Base-by-base conservation (phyloP, 1,140 invertebrate species). In the Trichogramma pretiosum region DNA sequence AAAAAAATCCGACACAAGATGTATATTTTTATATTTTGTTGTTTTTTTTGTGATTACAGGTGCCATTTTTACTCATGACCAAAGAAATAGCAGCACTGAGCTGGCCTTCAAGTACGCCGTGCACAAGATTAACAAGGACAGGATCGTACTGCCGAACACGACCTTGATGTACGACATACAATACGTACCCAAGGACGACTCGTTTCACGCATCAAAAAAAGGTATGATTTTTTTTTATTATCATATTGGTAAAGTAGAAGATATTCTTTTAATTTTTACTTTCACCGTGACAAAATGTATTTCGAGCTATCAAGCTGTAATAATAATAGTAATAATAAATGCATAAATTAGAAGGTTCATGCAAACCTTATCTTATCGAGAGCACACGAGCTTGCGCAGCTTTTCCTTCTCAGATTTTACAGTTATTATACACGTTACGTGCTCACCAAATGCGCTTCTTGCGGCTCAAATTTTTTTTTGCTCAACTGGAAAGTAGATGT, bases 81-180 rank as follows among this genome's bases (percentile, higher is more conserved):
- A 81, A 66, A 76, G 74, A 59, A 78, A 79, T 63, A 78, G 77
- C 52, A 73, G 74, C 53, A 74, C 74, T 9, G 80, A 82, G 62
- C 61, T 80, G 56, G 79, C 81, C 40, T 84, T 83, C 67, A 81
- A 81, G 56, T 83, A 82, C 64, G 80, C 81, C 14, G 77, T 83
- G 8, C 74, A 81, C 61, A 74, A 74, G 48, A 79, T 84, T 50
- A 84, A 84, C 65, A 76, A 76, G 43, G 78, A 82, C 56, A 74
- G 72, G 55, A 70, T 72, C 48, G 64, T 83, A 21, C 62, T 84
- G 56, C 77, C 80, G 23, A 78, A 81, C 56, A 80, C 79, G 13
- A 80, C 77, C 14, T 66, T 84, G 34, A 68, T 77, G 28, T 80
- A 80, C 54, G 80, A 83, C 54, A 80, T 83, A 38, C 76, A 81